Evolutionary conservation across 2,113 vertebrate species (phyloP).

Genomic region (human (Homo sapiens)): DNA sequence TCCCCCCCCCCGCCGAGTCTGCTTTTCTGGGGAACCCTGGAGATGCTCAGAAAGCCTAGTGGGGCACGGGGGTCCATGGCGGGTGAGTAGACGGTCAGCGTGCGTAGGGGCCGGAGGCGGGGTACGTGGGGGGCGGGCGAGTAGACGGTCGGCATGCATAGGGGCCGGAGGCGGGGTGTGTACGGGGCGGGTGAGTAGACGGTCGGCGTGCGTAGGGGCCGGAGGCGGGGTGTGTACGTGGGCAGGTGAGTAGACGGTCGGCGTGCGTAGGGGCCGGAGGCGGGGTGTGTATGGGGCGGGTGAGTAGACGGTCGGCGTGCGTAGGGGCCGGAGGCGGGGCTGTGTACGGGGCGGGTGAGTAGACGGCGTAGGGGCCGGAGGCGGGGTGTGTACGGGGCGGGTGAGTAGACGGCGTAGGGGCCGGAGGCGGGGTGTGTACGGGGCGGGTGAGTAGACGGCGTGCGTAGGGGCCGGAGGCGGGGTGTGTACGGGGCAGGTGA

Average conservation of each 20-base stretch:
- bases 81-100: too few relatives aligned
- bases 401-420: rapidly evolving
- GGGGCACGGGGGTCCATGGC: not conserved
- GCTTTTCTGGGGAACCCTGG: not conserved
- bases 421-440: rapidly evolving
- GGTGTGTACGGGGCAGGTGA: too few relatives aligned
- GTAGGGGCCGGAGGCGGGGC: rapidly evolving
- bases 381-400: rapidly evolving
- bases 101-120: not conserved
- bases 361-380: not conserved
- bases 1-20: too few relatives aligned
- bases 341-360: not conserved
- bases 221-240: rapidly evolving
- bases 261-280: rapidly evolving
- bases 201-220: not conserved
- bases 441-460: not conserved
- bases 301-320: not conserved
- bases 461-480: too few relatives aligned
- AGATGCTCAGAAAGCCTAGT: not conserved
- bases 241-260: too few relatives aligned
- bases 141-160: rapidly evolving
- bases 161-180: rapidly evolving
- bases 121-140: too few relatives aligned
- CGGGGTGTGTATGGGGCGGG: too few relatives aligned
- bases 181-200: too few relatives aligned